Base-by-base conservation (phyloP, 2,113 vertebrate genomes). In the Excalfactoria chinensis region DNA sequence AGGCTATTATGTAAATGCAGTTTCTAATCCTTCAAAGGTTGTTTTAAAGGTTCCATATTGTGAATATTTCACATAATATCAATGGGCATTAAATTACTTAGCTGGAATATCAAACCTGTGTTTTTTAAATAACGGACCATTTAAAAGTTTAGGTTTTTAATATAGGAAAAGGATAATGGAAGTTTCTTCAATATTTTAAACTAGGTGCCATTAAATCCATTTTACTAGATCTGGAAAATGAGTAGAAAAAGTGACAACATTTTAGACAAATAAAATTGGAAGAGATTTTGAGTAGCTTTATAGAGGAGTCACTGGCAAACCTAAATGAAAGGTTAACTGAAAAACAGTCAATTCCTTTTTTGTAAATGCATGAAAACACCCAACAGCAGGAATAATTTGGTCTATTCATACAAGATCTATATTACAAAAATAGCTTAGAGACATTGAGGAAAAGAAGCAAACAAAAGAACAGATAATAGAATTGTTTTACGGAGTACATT, bases 141-240 rank as follows among this genome's bases (percentile, higher is more conserved):
- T 53, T 53, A 9, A 9, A 53, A 53, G 34, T 21, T 51, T 51
- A 44, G 30, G 44, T 62, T 32, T 64, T 74, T 11, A 22, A 21
- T 35, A 20, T 12, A 8, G 3, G 17, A 19, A 0, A 63, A 80
- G 19, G 0, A 46, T 26, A 3, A 25, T 8, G 4, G 41, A 55
- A 80, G 55, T 28, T 34, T 16, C 9, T 13, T 9, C 2, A 70
- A 5, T 67, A 75, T 63, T 86, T 70, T 41, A 83, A 71, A 40
- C 43, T 11, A 40, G 0, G 6, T 79, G 18, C 8, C 0, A 22
- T 44, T 80, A 14, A 14, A 18, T 48, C 11, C 28, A 48, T 68
- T 75, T 59, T 34, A 25, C 3, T 40, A 60, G 14, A 40, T 21
- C 7, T 60, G 12, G 16, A 46, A 41, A 13, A 7, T 16, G 13